These are phyloP conservation scores for Ostrea edulis DNA, from an alignment of 1,140 invertebrate species.

Conservation along the genomic window DNA sequence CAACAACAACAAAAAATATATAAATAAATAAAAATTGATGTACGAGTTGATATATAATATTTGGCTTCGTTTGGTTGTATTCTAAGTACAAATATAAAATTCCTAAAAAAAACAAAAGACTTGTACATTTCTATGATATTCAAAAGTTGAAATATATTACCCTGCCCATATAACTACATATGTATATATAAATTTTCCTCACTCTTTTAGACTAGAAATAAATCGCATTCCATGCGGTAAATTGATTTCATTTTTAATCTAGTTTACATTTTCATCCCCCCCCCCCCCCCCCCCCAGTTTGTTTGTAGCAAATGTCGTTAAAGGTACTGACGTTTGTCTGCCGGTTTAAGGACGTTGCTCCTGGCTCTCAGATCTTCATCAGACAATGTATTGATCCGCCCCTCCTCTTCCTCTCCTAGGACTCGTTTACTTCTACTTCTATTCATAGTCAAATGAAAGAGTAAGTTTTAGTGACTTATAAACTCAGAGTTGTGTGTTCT, in stretches of 20 bases:
- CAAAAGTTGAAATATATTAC: too few species aligned
- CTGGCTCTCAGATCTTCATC: neutral
- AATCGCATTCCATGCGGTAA: neutral
- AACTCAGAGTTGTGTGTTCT: neutral
- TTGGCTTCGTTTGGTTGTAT: too few species aligned
- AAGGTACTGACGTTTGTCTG: neutral
- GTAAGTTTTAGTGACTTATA: neutral
- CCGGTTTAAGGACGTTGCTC: neutral
- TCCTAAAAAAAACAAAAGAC: too few species aligned
- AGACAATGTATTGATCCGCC: neutral
- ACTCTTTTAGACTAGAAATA: neutral
- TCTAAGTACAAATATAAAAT: too few species aligned
- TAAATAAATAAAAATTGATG: too few species aligned
- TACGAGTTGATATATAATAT: too few species aligned
- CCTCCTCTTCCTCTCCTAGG: neutral
- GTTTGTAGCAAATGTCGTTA: neutral
- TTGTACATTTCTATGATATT: too few species aligned
- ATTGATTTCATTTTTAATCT: neutral
- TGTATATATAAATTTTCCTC: neutral
- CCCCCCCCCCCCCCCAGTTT: too few species aligned
- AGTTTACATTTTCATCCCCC: neutral
- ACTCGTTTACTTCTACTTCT: neutral
- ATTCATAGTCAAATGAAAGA: neutral
- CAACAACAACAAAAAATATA: too few species aligned
- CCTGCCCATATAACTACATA: too few species aligned